phyloP scores from a whole-genome alignment of 2,113 vertebrate species.

The Meleagris gallopavo region DNA sequence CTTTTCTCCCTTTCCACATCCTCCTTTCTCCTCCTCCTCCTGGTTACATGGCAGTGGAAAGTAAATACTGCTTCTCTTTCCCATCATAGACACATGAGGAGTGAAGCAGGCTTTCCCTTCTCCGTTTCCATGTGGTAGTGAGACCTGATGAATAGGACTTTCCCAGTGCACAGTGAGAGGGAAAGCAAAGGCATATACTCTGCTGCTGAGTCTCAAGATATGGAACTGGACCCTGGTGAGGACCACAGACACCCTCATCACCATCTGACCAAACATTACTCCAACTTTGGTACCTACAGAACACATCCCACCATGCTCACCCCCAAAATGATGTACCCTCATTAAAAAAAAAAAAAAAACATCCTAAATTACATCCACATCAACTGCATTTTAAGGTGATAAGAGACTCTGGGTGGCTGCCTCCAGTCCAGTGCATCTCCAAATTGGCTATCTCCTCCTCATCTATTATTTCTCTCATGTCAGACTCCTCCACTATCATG shows the following conservation, averaged over 20 bases:
- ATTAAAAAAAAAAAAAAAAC: too few relatives aligned
- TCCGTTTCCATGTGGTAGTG: rapidly evolving
- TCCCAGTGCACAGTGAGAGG: neutral
- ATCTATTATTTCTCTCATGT: neutral
- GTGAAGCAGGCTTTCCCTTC: neutral
- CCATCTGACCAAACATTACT: neutral
- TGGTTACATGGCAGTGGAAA: neutral
- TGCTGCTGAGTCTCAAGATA: neutral
- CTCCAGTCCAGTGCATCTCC: too few relatives aligned
- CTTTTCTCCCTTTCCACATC: neutral
- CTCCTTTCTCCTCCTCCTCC: neutral
- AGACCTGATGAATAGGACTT: neutral
- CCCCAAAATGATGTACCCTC: neutral
- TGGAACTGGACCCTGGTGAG: neutral
- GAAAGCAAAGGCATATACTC: neutral
- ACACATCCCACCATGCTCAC: neutral
- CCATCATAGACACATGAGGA: neutral
- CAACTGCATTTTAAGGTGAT: neutral
- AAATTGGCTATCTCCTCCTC: neutral
- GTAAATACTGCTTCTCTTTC: neutral
- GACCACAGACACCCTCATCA: neutral
- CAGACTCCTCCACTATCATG: neutral
- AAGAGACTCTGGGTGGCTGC: neutral
- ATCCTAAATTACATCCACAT: neutral
- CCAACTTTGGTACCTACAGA: neutral